These are phyloP conservation scores for Notospermus geniculatus DNA, from an alignment of 1,140 invertebrate species.

Conservation along the genomic window DNA sequence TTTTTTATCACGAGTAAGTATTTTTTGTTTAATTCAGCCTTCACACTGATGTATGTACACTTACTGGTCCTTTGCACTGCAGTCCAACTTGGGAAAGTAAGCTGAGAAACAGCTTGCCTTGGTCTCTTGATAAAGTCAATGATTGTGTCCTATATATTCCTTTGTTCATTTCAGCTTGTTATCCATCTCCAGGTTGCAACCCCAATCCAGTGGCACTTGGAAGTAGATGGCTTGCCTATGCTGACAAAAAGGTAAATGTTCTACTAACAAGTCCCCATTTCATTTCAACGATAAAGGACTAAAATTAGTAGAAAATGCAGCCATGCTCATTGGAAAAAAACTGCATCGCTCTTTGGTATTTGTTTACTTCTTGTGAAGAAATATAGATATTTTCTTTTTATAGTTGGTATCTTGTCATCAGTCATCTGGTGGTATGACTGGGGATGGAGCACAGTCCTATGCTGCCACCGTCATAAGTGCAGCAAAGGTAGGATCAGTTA, in stretches of 20 bases:
- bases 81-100: too few species aligned
- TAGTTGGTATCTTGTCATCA: slow-evolving; percentile 76
- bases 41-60: too few species aligned
- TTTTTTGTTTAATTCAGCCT: slow-evolving; percentile 16
- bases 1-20: slow-evolving; percentile 74
- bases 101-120: too few species aligned
- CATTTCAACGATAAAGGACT: too few species aligned
- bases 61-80: too few species aligned
- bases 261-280: too few species aligned
- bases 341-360: too few species aligned
- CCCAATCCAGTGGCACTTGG: slow-evolving; percentile 88
- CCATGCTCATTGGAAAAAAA: too few species aligned
- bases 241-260: slow-evolving; percentile 68
- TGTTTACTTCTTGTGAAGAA: slow-evolving; percentile 7
- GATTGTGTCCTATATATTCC: too few species aligned
- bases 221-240: slow-evolving; percentile 67
- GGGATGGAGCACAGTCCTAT: slow-evolving; percentile 78
- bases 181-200: slow-evolving; percentile 77
- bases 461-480: slow-evolving; percentile 93
- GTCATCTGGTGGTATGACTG: slow-evolving; percentile 77
- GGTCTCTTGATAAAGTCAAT: too few species aligned
- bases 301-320: too few species aligned
- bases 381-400: slow-evolving; percentile 18
- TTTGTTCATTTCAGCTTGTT: slow-evolving; percentile 70
- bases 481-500: slow-evolving; percentile 68